Base-by-base conservation (phyloP, 2,797 vertebrate genomes). In the Thamnophis elegans region DNA sequence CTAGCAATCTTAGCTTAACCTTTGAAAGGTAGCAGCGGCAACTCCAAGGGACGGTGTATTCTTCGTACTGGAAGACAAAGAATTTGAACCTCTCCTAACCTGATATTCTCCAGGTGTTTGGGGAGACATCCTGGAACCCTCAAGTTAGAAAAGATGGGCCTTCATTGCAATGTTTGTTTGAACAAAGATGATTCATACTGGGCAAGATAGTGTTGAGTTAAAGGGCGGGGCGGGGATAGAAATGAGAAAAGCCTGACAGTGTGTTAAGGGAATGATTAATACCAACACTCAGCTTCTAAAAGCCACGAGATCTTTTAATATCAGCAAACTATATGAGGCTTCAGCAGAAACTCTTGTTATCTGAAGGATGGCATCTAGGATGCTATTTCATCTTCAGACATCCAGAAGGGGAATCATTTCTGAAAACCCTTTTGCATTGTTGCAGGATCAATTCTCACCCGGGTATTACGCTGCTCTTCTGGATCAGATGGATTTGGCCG, bases 291-390 rank as follows among this genome's bases (percentile, higher is more conserved):
- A 25, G 96, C 94, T 93, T 96, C 94, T 90, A 93, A 96, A 87
- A 96, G 94, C 94, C 92, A 54, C 32, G 93, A 94, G 93, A 93
- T 95, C 94, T 95, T 62, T 95, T 94, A 94, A 95, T 94, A 94
- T 93, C 95, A 95, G 88, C 92, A 88, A 93, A 95, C 95, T 95
- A 95, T 95, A 95, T 85, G 94, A 95, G 93, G 95, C 95, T 94
- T 94, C 90, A 2, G 93, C 65, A 95, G 94, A 95, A 93, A 94
- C 92, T 94, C 96, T 96, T 95, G 96, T 96, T 95, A 96, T 96
- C 92, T 59, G 93, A 91, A 93, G 94, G 94, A 93, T 93, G 91
- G 94, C 91, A 88, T 95, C 91, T 88, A 87, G 90, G 95, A 85
- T 60, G 90, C 93, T 94, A 95, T 96, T 96, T 96, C 94, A 96